Conservation (phyloP, 2,888 invertebrate species). For the Thecophora atra region DNA sequence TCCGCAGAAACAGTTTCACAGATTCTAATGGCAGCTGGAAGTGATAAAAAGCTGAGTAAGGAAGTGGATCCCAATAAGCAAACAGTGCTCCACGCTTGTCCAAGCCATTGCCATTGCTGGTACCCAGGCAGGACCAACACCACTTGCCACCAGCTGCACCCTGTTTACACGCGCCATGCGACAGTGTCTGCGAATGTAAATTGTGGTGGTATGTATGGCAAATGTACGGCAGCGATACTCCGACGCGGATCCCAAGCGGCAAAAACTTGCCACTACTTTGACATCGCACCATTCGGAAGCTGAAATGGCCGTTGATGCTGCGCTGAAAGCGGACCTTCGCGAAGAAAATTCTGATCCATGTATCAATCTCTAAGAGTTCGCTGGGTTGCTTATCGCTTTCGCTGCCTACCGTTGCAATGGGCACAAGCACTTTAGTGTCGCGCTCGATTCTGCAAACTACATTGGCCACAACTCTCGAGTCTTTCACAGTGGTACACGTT, state of each 20-base stretch:
- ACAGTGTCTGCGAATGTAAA: slow-evolving; percentile 73
- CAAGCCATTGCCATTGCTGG: slow-evolving; percentile 66
- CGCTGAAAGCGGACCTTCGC: slow-evolving; percentile 72
- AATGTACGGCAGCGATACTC: slow-evolving; percentile 82
- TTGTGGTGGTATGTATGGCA: slow-evolving; percentile 68
- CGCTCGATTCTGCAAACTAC: slow-evolving; percentile 80
- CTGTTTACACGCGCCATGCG: slow-evolving; percentile 56
- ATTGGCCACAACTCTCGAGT: slow-evolving; percentile 80
- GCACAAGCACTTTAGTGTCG: slow-evolving; percentile 74
- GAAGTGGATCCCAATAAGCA: slow-evolving; percentile 85
- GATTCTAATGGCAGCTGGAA: slow-evolving; percentile 77
- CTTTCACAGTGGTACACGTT: slow-evolving; percentile 84
- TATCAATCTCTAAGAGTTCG: slow-evolving; percentile 74
- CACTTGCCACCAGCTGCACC: slow-evolving; percentile 48
- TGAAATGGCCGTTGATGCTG: slow-evolving; percentile 80
- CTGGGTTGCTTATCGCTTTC: slow-evolving; percentile 54
- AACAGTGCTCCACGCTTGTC: slow-evolving; percentile 84
- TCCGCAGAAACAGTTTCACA: slow-evolving; percentile 69
- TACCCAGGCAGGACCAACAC: slow-evolving; percentile 27
- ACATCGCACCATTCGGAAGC: slow-evolving; percentile 78
- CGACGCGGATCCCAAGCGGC: slow-evolving; percentile 77
- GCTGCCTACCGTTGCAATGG: slow-evolving; percentile 55
- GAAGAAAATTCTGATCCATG: slow-evolving; percentile 79
- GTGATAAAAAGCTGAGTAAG: slow-evolving; percentile 87
- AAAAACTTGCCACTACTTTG: slow-evolving; percentile 70